Evolutionary conservation across 2,797 vertebrate species (phyloP).

Genomic region (Sebastes diploproa): DNA sequence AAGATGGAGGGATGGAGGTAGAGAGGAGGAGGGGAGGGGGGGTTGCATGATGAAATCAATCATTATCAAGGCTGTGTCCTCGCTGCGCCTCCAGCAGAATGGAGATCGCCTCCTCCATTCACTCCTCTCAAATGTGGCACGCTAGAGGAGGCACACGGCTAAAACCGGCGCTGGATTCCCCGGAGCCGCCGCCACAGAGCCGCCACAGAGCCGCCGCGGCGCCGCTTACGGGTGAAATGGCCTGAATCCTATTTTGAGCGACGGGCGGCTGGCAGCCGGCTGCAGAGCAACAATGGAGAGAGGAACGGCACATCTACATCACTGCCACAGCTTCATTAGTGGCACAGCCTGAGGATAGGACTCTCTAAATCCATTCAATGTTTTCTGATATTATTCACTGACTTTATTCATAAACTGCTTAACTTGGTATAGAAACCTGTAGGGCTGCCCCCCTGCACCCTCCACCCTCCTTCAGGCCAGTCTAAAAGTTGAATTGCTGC

Average conservation of each 20-base stretch:
- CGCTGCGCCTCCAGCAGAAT: slow-evolving; percentile 16
- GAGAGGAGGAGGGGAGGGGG: not conserved
- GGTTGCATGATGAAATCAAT: slow-evolving; percentile 34
- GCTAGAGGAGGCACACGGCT: slow-evolving; percentile 10
- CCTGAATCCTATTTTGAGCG: slow-evolving; percentile 39
- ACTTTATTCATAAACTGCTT: too few relatives aligned
- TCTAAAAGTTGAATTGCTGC: too few relatives aligned
- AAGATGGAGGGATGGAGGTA: not conserved
- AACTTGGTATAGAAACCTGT: too few relatives aligned
- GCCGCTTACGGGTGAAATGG: slow-evolving; percentile 33
- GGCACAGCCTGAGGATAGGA: too few relatives aligned
- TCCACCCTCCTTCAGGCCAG: too few relatives aligned
- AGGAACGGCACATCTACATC: not conserved
- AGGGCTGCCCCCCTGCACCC: too few relatives aligned
- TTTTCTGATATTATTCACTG: too few relatives aligned
- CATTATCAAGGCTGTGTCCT: slow-evolving; percentile 56
- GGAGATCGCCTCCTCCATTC: slow-evolving; percentile 25
- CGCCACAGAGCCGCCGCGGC: not conserved
- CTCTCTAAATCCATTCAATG: too few relatives aligned
- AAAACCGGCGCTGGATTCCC: slow-evolving; percentile 9
- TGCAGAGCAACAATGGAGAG: not conserved
- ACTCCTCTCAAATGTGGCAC: slow-evolving; percentile 24
- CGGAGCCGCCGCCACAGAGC: not conserved
- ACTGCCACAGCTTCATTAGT: too few relatives aligned
- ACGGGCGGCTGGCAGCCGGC: not conserved